Evolutionary conservation across 2,797 vertebrate genomes (phyloP), one percentile per base, ranked within the genome.

Genomic region (Sternarchorhynchus goeldii): DNA sequence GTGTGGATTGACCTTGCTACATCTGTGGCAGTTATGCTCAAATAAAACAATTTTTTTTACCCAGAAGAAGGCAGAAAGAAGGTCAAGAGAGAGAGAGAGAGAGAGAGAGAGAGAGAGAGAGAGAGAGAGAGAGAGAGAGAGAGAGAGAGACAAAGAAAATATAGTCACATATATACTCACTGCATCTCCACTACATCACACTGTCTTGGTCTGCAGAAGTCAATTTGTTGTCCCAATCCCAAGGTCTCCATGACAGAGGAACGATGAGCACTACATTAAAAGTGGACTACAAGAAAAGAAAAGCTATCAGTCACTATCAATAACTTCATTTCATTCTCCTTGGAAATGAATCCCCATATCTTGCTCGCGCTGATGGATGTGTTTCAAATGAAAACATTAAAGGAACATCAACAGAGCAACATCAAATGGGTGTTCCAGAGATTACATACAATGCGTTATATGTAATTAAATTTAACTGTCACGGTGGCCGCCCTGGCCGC

Each of bases 321-420:
- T 56, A 55, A 71, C 20, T 56, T 56, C 18, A 70, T 39, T 57
- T 39, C 20, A 53, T 3, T 25, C 36, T 25, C n/a, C 36, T 6
- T 45, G 36, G 45, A 18, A 66, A 66, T 25, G 10, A 7, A 2
- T 53, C 20, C n/a, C 45, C 50, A 12, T 25, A 17, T 70, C 25
- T 45, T 32, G 50, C 25, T 70, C 29, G 5, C 18, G 6, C 34
- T 20, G 69, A 71, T 71, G 69, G 55, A 71, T 71, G 69, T n/a
- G 21, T 29, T 0, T 71, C 8, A 14, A 50, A 50, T 8, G 10
- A 50, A 50, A 50, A 50, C 45, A 55, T 55, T 16, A 39, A 0
- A 2, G 1, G 4, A 36, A 36, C 6, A 36, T 36, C 6, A 14
- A 21, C 17, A 25, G 39, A 67, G 20, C 20, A 17, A 25, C 20